Evolutionary conservation across 2,797 vertebrate genomes (phyloP).

Genomic region (Distichodus sexfasciatus): DNA sequence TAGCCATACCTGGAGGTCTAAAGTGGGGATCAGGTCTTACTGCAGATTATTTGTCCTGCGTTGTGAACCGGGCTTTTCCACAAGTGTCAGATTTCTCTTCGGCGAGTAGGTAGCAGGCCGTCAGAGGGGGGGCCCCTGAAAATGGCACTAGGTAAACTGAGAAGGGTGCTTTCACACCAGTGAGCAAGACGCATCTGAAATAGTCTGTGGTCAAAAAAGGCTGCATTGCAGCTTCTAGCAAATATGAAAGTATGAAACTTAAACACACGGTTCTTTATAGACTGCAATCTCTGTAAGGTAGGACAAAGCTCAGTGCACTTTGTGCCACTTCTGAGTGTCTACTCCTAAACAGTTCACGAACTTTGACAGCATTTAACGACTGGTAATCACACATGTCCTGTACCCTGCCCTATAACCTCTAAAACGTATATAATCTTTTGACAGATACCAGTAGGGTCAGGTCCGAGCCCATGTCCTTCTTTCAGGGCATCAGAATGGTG

Average conservation of each 20-base stretch:
- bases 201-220: neutral
- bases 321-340: neutral
- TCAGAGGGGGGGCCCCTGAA: neutral
- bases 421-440: slow-evolving; percentile 10
- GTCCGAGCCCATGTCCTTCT: slow-evolving; percentile 76
- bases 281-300: too few relatives aligned
- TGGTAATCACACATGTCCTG: neutral
- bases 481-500: slow-evolving; percentile 83
- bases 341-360: neutral
- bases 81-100: slow-evolving; percentile 25
- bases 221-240: neutral
- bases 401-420: neutral
- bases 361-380: too few relatives aligned
- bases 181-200: slow-evolving; percentile 8
- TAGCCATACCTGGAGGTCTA: neutral
- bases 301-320: too few relatives aligned
- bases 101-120: slow-evolving; percentile 13
- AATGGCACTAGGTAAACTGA: slow-evolving; percentile 15
- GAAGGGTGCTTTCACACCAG: slow-evolving; percentile 2
- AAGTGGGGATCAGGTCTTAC: neutral
- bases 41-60: neutral
- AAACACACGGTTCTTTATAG: too few relatives aligned
- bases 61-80: slow-evolving; percentile 14
- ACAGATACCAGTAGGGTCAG: slow-evolving; percentile 71
- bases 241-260: neutral